Conservation (phyloP, 2,888 invertebrate species). For the Habrosyne pyritoides region DNA sequence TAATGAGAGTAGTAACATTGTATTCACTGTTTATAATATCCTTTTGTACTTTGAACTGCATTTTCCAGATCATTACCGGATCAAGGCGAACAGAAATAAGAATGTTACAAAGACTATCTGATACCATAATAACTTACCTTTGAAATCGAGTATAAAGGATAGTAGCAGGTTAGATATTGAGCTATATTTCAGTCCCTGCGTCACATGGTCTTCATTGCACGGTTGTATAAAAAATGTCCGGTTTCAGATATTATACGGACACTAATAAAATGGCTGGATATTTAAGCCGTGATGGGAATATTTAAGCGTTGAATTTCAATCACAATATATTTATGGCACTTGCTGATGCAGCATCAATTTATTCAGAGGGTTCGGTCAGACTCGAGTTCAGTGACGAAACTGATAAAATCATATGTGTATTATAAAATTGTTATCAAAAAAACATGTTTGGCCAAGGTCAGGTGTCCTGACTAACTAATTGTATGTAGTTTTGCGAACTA, state of each 20-base stretch:
- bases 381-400: too few relatives aligned
- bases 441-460: too few relatives aligned
- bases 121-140: conserved; percentile 2
- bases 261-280: conserved; percentile 2
- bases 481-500: too few relatives aligned
- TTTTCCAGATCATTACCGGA: background rate
- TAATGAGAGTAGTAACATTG: background rate
- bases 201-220: conserved; percentile 47
- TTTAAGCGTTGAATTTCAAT: background rate
- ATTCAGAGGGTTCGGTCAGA: too few relatives aligned
- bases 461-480: too few relatives aligned
- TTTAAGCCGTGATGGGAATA: conserved; percentile 10
- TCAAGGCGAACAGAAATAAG: background rate
- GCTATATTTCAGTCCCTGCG: conserved; percentile 49
- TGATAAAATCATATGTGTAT: too few relatives aligned
- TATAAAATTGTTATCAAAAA: too few relatives aligned
- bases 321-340: background rate
- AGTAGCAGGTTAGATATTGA: conserved; percentile 43
- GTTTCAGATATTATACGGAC: conserved; percentile 17
- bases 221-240: conserved; percentile 35
- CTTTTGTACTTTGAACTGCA: background rate
- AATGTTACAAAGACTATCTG: background rate
- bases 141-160: conserved; percentile 8
- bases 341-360: background rate
- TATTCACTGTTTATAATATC: background rate